Base-by-base conservation (phyloP, 2,888 invertebrate genomes). In the Scaptomyza caliginosa region DNA sequence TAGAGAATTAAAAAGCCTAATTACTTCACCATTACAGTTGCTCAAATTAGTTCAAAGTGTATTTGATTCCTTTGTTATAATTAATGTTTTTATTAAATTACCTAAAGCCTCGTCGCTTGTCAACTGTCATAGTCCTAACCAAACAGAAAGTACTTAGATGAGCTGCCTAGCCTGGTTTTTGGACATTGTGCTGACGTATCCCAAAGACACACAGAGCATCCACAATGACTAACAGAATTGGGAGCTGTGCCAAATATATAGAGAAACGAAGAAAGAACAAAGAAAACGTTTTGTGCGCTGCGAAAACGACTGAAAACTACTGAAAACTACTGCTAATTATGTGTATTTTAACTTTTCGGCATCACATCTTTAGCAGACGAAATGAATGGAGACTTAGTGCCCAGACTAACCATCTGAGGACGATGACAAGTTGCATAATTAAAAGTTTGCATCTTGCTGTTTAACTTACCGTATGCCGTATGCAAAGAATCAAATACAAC, bases 401-500 rank as follows among this genome's bases (percentile, higher is more conserved):
- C 56, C 52, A 40, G 67, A 48, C 21, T 42, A 30, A 55, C 43
- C 51, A 43, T 55, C 32, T 51, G 39, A 34, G 36, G 45, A 57
- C n/a, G 65, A 51, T 34, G 52, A 59, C 70, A 64, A 84, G 81
- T 60, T 87, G 85, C 85, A 88, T 82, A 87, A 88, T 88, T 86
- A 88, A 87, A 86, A 88, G 82, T 86, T 88, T 81, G 73, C 77
- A 74, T 86, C 85, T 69, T 67, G 59, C 74, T 85, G 71, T 88
- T 88, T 88, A 82, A 86, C 69, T 88, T 87, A 73, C 67, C 68
- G 71, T 70, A 74, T 65, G 74, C 67, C 68, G 71, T 70, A 74
- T 65, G 73, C 70, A 79, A 87, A 86, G 83, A 77, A 69, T 65
- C 58, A 72, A 79, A 82, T 81, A 64, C 59, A 76, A 58, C 62